Base-by-base conservation (phyloP, 2,888 invertebrate species). In the Peribatodes rhomboidaria region DNA sequence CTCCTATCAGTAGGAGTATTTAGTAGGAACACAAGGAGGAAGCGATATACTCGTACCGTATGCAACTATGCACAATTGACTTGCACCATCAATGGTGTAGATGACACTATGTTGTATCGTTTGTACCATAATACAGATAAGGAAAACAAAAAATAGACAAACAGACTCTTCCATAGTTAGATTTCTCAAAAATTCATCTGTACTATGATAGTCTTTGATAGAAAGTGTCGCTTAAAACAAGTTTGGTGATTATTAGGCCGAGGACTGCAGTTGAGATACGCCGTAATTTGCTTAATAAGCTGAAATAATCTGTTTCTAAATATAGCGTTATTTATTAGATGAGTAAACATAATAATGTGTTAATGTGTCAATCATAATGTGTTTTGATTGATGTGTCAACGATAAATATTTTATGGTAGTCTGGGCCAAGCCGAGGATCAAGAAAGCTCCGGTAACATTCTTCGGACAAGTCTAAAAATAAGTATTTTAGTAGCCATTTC, bases 231-330 rank as follows among this genome's bases (percentile, higher is more conserved):
- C 11, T 35, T 8, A 31, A 67, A 77, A 73, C 73, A 62, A 72
- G 76, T 76, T 67, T 20, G 39, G 56, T 66, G 50, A 47, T 69
- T 69, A 79, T 67, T 74, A 67, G 75, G 65, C 68, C 70, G 70
- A 47, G 42, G 60, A 55, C 41, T 67, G 59, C 64, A 46, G 67
- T 46, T 65, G 50, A 55, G 67, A 63, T 68, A 74, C 54, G 56
- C 56, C 57, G 69, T 73, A 71, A 74, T 71, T 71, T 65, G 71
- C 42, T 72, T 61, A 75, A 75, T 73, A 77, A 73, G 71, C 64
- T 68, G 71, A 71, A 77, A 71, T 72, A 72, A 75, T 72, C 54
- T 41, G 65, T 61, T 61, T 67, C 65, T 76, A 67, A 72, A 65
- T 62, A 67, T 47, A 66, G 46, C 60, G 61, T 68, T 65, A 58